Evolutionary conservation across 2,797 vertebrate species (phyloP).

Genomic region (Brachyrhaphis roseni): DNA sequence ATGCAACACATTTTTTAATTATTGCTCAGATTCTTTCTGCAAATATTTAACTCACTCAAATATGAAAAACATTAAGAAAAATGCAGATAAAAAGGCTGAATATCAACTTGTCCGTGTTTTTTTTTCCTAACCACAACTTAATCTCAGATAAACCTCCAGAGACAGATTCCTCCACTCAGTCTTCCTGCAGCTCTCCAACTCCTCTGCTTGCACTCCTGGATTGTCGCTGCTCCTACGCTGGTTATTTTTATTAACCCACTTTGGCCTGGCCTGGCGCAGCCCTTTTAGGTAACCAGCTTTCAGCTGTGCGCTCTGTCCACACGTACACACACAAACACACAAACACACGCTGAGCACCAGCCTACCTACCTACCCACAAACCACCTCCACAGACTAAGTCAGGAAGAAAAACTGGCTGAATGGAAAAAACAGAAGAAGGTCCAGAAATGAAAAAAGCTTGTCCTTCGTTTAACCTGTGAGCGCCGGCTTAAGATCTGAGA

Average conservation of each 20-base stretch:
- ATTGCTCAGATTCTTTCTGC: neutral
- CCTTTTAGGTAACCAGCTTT: conserved; percentile 86
- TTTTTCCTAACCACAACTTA: conserved; percentile 16
- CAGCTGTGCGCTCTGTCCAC: conserved; percentile 79
- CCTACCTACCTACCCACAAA: conserved; percentile 70
- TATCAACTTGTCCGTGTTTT: neutral
- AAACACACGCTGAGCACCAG: conserved; percentile 49
- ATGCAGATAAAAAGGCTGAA: conserved; percentile 12
- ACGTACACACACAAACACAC: conserved; percentile 58
- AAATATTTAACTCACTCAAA: conserved; percentile 12
- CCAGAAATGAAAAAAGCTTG: conserved; percentile 58
- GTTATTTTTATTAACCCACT: conserved; percentile 88
- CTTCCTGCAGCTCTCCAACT: conserved; percentile 65
- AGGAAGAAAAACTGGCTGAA: conserved; percentile 71
- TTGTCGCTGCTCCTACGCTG: conserved; percentile 81
- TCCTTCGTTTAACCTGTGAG: conserved; percentile 57
- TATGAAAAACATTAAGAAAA: neutral
- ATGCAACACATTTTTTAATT: neutral
- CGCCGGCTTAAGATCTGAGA: conserved; percentile 48
- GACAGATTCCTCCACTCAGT: conserved; percentile 53
- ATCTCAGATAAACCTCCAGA: conserved; percentile 49
- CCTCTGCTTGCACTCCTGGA: conserved; percentile 81
- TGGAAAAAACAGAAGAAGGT: conserved; percentile 68
- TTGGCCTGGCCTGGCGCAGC: conserved; percentile 81
- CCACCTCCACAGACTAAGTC: conserved; percentile 77